phyloP scores from a whole-genome alignment of 2,113 vertebrate genomes.

The Thinocorus orbignyianus region DNA sequence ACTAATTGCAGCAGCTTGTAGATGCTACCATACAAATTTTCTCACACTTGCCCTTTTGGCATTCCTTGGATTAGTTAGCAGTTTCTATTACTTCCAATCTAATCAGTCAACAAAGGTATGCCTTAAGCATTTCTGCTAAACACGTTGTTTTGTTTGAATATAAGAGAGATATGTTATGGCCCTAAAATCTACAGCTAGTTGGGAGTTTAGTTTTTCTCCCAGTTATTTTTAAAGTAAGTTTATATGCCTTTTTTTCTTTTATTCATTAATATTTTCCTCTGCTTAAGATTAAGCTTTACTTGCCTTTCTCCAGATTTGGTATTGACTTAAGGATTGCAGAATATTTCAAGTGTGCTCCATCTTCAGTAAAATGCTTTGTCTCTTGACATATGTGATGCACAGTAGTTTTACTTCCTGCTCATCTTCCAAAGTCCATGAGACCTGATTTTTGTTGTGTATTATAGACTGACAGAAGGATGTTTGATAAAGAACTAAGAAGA shows the following conservation, averaged over 20 bases:
- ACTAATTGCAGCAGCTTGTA: neutral
- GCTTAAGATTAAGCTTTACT: neutral
- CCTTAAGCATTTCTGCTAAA: neutral
- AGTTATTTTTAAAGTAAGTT: neutral
- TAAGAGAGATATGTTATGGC: neutral
- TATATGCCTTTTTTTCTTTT: neutral
- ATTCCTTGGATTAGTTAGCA: neutral
- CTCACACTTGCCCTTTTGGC: neutral
- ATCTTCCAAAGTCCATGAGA: neutral
- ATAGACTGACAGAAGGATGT: neutral
- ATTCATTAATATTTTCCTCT: neutral
- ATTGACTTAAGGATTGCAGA: neutral
- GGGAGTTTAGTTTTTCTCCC: neutral
- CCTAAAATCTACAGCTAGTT: neutral
- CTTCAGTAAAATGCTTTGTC: neutral
- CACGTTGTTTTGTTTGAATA: neutral
- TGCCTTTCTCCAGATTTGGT: neutral
- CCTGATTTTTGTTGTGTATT: neutral
- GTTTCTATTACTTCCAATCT: neutral
- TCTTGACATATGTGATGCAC: neutral
- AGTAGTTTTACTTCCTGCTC: neutral
- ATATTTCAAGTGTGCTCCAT: neutral
- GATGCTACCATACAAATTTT: neutral
- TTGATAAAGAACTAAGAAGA: neutral
- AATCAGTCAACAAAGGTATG: neutral